Base-by-base conservation (phyloP, 2,888 invertebrate genomes). In the Opisthograptis luteolata region DNA sequence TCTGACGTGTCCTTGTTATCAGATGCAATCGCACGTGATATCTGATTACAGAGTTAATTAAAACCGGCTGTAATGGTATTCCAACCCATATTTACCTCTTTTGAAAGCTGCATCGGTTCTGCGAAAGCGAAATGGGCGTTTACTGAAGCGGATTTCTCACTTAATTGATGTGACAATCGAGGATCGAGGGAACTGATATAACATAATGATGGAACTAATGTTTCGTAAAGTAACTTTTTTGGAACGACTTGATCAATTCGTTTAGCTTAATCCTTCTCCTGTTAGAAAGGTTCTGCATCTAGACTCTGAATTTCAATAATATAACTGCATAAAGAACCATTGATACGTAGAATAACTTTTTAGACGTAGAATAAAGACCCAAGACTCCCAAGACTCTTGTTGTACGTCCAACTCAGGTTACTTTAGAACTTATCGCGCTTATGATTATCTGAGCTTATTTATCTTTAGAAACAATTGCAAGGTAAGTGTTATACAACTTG, bases 61-160 rank as follows among this genome's bases (percentile, higher is more conserved):
- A 60, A 50, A 35, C 43, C 40, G 43, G 14, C 28, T 47, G 39
- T 39, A 27, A 25, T 58, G 47, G 41, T 39, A 40, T 40, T 35
- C 22, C 3, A 30, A 41, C 17, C 30, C 48, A 36, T 41, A 42
- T 43, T 45, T 57, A 52, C 46, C 36, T 46, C 52, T 43, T 58
- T 60, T 48, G 58, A 62, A 60, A 60, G 58, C 46, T 45, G 43
- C 48, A 48, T 50, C 49, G 39, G 9, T 62, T 58, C 60, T 56
- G 48, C 46, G 58, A 58, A 60, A 53, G 50, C 50, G 39, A 47
- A 56, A 22, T 47, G 43, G 30, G 31, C 28, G 10, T 44, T 54
- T 36, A 50, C 48, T n/a, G 34, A 40, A 14, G 10, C 27, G 32
- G 27, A 20, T 50, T 48, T 32, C 51, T 37, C 27, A 22, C 13